These are phyloP conservation scores for Lasiommata megera DNA, from an alignment of 2,888 invertebrate species.

Conservation along the genomic window DNA sequence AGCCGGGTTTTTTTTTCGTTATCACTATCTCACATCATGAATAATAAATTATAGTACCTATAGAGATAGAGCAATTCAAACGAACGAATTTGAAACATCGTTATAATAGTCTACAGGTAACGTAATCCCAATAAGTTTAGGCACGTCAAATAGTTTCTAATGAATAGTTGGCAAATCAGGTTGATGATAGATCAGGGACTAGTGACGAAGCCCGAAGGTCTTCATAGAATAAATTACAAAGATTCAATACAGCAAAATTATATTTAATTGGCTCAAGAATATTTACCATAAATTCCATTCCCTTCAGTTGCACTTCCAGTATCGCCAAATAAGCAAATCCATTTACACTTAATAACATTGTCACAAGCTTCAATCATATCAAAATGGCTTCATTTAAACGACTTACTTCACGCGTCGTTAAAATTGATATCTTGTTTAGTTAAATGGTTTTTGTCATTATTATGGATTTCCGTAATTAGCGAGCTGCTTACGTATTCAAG, in stretches of 20 bases:
- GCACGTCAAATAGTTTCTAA: too few relatives aligned
- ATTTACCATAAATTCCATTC: not conserved
- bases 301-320: conserved; percentile 10
- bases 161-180: too few relatives aligned
- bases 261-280: not conserved
- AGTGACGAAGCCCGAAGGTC: too few relatives aligned
- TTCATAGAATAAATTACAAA: too few relatives aligned
- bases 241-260: not conserved
- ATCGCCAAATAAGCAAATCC: conserved; percentile 17
- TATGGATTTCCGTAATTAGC: conserved; percentile 3
- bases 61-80: too few relatives aligned
- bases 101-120: too few relatives aligned
- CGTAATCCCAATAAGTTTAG: too few relatives aligned
- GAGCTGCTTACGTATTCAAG: not conserved
- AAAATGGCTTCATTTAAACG: conserved; percentile 1
- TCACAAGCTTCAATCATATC: conserved; percentile 3
- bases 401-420: not conserved
- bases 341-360: conserved; percentile 18
- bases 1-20: too few relatives aligned
- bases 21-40: too few relatives aligned
- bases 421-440: conserved; percentile 2
- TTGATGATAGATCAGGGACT: too few relatives aligned
- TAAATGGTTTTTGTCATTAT: conserved; percentile 3
- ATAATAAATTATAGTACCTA: too few relatives aligned
- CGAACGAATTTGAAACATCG: too few relatives aligned